These are phyloP conservation scores for Sinodicranocentrus sp. DNA, from an alignment of 2,888 invertebrate species.

Conservation along the genomic window DNA sequence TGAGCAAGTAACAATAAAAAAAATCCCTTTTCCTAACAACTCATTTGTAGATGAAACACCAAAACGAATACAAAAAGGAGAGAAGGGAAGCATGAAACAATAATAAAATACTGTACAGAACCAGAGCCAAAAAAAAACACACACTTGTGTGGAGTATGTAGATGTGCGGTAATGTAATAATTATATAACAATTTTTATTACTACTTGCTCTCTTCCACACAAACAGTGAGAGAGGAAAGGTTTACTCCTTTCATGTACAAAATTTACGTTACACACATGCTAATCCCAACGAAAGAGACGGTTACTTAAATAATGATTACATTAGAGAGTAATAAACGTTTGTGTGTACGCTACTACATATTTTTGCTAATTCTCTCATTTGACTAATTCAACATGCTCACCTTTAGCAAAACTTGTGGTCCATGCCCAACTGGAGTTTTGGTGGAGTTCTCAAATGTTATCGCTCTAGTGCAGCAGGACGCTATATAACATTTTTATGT, in stretches of 20 bases:
- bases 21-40: neutral
- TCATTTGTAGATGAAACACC: neutral
- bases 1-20: no score
- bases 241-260: no score
- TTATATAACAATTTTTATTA: conserved; percentile 6
- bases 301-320: conserved; percentile 42
- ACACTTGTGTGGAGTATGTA: neutral
- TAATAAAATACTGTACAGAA: neutral
- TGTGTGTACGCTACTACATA: conserved; percentile 5
- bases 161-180: neutral
- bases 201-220: no score
- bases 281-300: no score
- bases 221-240: no score
- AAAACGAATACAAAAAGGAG: neutral
- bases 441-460: conserved; percentile 32
- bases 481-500: no score
- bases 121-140: neutral
- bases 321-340: conserved; percentile 24
- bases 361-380: conserved; percentile 68
- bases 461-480: conserved; percentile 25
- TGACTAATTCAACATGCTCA: conserved; percentile 59
- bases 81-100: neutral
- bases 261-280: no score
- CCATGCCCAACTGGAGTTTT: conserved; percentile 24
- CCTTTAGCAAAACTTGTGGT: no score